These are phyloP conservation scores for Centruroides vittatus DNA, from an alignment of 1,140 invertebrate genomes.

Conservation along the genomic window DNA sequence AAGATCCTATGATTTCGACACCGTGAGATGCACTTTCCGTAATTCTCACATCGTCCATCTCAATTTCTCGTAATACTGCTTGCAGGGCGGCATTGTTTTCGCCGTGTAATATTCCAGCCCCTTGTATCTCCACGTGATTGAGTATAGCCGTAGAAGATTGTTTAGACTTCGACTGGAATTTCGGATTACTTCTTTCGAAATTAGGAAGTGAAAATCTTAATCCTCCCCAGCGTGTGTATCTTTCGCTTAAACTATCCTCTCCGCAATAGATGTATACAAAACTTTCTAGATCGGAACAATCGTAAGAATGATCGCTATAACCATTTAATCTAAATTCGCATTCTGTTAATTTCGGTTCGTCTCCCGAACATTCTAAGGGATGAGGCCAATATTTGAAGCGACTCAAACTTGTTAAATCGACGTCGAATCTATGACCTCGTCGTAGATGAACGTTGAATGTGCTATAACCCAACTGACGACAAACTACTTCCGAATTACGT, in stretches of 20 bases:
- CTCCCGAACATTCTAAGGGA: slow-evolving; percentile 65
- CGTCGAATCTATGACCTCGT: slow-evolving; percentile 61
- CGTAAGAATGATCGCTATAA: slow-evolving; percentile 57
- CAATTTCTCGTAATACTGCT: slow-evolving; percentile 40
- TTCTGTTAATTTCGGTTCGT: slow-evolving; percentile 65
- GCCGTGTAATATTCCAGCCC: slow-evolving; percentile 92
- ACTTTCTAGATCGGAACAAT: slow-evolving; percentile 66
- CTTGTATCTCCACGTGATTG: slow-evolving; percentile 70
- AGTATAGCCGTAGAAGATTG: slow-evolving; percentile 27
- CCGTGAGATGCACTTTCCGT: slow-evolving; percentile 75
- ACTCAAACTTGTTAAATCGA: slow-evolving; percentile 66
- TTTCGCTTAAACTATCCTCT: slow-evolving; percentile 43
- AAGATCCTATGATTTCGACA: slow-evolving; percentile 78
- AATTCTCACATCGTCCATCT: slow-evolving; percentile 53
- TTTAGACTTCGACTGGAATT: slow-evolving; percentile 2
- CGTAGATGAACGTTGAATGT: slow-evolving; percentile 73
- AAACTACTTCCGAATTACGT: slow-evolving; percentile 87
- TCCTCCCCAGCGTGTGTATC: slow-evolving; percentile 85
- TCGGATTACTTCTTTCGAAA: slow-evolving; percentile 62
- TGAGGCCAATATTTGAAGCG: slow-evolving; percentile 90
- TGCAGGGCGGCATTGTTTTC: slow-evolving; percentile 87
- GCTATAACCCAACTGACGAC: slow-evolving; percentile 80
- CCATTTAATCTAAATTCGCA: slow-evolving; percentile 81
- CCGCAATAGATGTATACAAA: slow-evolving; percentile 93
- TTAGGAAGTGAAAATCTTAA: slow-evolving; percentile 76